Percentiles rank a stretch among this genome's conserved stretches.
Evolutionary conservation across 2,797 vertebrate species (phyloP).

Genomic region (Pseudotriccus pelzelni): DNA sequence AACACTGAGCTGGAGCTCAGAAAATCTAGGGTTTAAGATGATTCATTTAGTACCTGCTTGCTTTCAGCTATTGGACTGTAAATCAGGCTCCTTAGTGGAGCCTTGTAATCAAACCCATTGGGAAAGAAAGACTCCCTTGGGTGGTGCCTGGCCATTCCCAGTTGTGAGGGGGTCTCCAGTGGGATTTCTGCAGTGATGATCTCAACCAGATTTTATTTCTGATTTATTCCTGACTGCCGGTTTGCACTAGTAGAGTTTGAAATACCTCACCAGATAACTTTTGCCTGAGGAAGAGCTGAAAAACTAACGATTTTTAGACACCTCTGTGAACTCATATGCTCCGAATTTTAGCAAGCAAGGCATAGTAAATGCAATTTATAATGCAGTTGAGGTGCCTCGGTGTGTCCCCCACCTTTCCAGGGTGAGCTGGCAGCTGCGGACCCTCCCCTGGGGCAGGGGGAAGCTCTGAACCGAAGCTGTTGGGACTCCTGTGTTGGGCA

Average conservation of each 20-base stretch:
- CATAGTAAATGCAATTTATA: too few relatives aligned
- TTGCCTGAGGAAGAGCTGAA: neutral
- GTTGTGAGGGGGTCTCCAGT: neutral
- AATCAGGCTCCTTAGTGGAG: neutral
- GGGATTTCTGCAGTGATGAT: neutral
- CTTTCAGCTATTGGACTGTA: neutral
- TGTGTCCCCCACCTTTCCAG: neutral
- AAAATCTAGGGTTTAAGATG: neutral
- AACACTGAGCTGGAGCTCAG: neutral
- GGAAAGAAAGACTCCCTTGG: neutral
- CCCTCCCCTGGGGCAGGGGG: neutral
- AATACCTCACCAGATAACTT: neutral
- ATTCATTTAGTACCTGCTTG: neutral
- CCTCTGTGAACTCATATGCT: neutral
- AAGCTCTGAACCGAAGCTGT: rapidly evolving
- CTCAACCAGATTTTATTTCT: neutral
- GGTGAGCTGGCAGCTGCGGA: neutral
- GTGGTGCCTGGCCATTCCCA: neutral
- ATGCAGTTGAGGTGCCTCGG: neutral
- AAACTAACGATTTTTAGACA: neutral
- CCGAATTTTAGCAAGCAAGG: neutral
- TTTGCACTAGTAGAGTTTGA: neutral
- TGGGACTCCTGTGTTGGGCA: neutral
- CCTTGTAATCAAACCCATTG: neutral
- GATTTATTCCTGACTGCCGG: neutral